Evolutionary conservation across 2,888 invertebrate genomes (phyloP).

Genomic region (Lasius platythorax): DNA sequence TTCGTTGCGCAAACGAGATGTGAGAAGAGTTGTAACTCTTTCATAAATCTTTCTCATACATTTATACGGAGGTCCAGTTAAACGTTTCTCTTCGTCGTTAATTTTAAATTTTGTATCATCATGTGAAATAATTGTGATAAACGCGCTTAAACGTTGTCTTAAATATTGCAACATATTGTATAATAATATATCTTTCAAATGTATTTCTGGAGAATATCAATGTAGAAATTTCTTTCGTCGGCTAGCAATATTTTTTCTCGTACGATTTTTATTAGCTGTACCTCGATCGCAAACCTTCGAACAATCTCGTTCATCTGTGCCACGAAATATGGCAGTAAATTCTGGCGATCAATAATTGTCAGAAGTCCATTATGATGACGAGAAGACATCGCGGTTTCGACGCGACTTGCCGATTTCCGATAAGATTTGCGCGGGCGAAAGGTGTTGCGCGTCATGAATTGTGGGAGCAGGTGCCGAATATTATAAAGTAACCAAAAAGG

Average conservation of each 20-base stretch:
- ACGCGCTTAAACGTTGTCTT: neutral
- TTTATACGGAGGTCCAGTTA: neutral
- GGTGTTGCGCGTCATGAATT: conserved; percentile 27
- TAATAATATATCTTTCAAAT: neutral
- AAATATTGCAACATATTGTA: neutral
- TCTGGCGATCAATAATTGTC: conserved; percentile 24
- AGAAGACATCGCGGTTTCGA: neutral
- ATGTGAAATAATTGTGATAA: neutral
- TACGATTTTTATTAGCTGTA: conserved; percentile 4
- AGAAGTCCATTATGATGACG: conserved; percentile 8
- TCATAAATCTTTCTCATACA: neutral
- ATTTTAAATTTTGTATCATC: neutral
- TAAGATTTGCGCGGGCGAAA: conserved; percentile 42
- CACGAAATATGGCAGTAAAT: conserved; percentile 14
- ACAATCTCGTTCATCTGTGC: neutral
- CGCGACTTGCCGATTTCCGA: conserved; percentile 1
- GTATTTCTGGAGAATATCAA: neutral
- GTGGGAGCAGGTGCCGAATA: conserved; percentile 72
- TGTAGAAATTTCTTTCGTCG: neutral
- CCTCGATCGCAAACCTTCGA: neutral
- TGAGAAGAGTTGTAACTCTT: neutral
- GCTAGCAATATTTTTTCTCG: neutral
- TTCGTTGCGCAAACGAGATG: neutral
- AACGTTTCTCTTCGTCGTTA: neutral
- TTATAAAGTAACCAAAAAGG: conserved; percentile 73